phyloP scores from a whole-genome alignment of 2,113 vertebrate species.

The Leptobrachium leishanense region DNA sequence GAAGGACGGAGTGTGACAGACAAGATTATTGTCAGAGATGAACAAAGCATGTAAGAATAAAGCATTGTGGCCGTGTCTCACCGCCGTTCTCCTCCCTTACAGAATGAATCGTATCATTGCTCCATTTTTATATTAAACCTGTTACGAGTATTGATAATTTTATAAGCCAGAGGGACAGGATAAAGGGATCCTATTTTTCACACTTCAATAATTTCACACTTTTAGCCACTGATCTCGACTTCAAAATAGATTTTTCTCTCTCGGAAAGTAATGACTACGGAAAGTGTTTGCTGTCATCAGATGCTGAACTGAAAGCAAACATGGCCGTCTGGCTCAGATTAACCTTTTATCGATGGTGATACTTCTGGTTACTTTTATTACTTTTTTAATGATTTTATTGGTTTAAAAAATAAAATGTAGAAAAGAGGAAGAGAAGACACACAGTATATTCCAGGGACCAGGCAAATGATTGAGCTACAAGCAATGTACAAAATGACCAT shows the following conservation, averaged over 20 bases:
- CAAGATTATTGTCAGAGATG: slow-evolving; percentile 29
- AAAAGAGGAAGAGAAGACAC: no score
- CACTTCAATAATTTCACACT: slow-evolving; percentile 28
- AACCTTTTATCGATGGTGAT: no score
- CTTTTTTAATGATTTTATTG: no score
- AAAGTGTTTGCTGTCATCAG: background rate
- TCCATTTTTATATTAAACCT: slow-evolving; percentile 28
- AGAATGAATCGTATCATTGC: slow-evolving; percentile 36
- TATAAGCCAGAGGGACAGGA: slow-evolving; percentile 20
- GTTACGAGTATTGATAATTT: slow-evolving; percentile 38
- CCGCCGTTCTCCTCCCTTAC: background rate
- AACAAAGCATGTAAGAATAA: slow-evolving; percentile 24
- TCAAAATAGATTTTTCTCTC: slow-evolving; percentile 29
- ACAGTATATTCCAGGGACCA: no score
- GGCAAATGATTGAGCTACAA: no score
- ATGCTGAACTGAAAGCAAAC: background rate
- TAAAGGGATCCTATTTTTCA: slow-evolving; percentile 23
- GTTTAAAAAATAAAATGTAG: no score
- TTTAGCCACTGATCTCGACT: background rate
- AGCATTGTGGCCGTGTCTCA: slow-evolving; percentile 14
- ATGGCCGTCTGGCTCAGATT: no score
- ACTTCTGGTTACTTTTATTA: no score
- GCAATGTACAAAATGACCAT: no score
- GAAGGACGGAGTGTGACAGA: slow-evolving; percentile 19
- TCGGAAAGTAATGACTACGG: background rate